phyloP scores from a whole-genome alignment of 2,888 invertebrate genomes.

The Megaustenia siamemsis region DNA sequence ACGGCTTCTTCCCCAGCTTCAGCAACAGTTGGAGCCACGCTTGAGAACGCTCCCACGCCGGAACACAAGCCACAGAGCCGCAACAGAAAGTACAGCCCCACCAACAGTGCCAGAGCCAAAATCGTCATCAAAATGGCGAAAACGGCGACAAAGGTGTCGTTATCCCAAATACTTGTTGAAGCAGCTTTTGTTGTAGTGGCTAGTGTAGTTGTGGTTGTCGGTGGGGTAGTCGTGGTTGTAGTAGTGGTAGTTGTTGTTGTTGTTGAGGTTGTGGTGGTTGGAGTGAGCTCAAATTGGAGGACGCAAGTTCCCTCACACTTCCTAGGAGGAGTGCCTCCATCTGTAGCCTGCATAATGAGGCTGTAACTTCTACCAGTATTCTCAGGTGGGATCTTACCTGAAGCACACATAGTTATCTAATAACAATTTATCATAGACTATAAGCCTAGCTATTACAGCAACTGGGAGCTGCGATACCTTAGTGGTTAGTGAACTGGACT shows the following conservation, averaged over 20 bases:
- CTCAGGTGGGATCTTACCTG: constrained; percentile 49
- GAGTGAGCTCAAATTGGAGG: constrained; percentile 55
- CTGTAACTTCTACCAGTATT: constrained; percentile 56
- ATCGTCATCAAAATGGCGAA: constrained; percentile 52
- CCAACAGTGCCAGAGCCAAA: constrained; percentile 12
- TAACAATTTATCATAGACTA: too few relatives aligned
- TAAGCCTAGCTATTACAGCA: too few relatives aligned
- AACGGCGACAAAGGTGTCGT: constrained; percentile 50
- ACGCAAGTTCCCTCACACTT: constrained; percentile 54
- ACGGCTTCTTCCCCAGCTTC: background rate
- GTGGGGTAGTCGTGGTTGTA: constrained; percentile 56
- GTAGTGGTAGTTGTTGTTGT: constrained; percentile 58
- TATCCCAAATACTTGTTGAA: constrained; percentile 40
- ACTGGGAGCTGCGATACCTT: too few relatives aligned
- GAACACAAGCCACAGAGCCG: constrained; percentile 27
- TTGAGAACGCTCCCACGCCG: background rate
- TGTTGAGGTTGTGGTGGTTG: constrained; percentile 59
- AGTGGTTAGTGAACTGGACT: too few relatives aligned
- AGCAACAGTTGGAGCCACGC: background rate
- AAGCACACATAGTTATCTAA: constrained; percentile 17
- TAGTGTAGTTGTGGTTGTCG: constrained; percentile 54
- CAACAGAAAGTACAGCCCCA: constrained; percentile 50
- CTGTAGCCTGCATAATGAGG: constrained; percentile 53
- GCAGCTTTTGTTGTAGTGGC: constrained; percentile 52
- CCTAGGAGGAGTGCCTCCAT: constrained; percentile 54